Evolutionary conservation across 92 coral and sea anemone genomes (phyloP), one percentile per base, ranked within the genome.

Genomic region (Micromussa lordhowensis): DNA sequence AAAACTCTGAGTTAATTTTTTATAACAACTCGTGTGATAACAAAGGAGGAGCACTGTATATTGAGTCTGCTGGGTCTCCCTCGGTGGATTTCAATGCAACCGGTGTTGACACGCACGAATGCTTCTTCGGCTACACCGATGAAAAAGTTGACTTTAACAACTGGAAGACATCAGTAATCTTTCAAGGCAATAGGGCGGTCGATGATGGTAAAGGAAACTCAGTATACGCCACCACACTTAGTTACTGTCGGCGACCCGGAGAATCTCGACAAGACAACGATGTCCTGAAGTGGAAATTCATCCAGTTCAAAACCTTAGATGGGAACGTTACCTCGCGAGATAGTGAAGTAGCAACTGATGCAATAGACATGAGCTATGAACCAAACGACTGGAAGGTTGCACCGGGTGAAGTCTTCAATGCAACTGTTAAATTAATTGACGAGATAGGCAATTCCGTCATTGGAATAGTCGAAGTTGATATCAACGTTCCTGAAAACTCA

Each of bases 41-140:
- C 78, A 92, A 92, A 59, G 99, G 99, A 38, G 99, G 99, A 49
- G 99, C 98, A 31, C 82, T 98, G 58, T 96, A 90, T 75, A 93
- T 98, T 48, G 81, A 87, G 49, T 89, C 96, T 58, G 94, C 94
- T 24, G 99, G 99, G n/a, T 89, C 98, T 16, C 98, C 95, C 15
- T 75, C 96, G 53, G 94, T 94, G 63, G 91, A 91, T 53, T 94
- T 94, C 77, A 81, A 92, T 68, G 88, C 99, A 55, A 94, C 96
- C 69, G 98, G 92, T 49, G 75, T 76, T 0, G 80, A 84, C 75
- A 80, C 85, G 19, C 96, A 96, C 89, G 83, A 79, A 3, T 98
- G 99, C 53, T 96, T 98, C 78, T 92, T 98, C 22, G 76, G 90
- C 9, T 95, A 95, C 75, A 86, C 82, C 17, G 78, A 93, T 19